Conservation (phyloP, 1,140 invertebrate genomes). For the Metopolophium dirhodum region DNA sequence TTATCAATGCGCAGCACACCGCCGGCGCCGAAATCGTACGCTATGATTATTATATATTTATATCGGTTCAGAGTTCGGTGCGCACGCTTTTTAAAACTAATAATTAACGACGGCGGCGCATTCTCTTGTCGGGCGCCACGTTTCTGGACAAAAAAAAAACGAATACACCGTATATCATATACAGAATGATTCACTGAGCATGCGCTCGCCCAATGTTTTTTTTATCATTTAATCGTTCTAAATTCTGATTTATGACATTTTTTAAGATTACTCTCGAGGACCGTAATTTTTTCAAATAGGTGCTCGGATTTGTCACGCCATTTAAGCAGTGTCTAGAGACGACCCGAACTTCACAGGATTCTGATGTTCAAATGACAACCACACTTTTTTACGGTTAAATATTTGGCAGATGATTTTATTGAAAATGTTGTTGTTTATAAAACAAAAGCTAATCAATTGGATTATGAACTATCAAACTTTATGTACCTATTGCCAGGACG, state of each 20-base stretch:
- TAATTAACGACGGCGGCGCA: background rate
- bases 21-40: background rate
- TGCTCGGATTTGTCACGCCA: too few relatives aligned
- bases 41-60: background rate
- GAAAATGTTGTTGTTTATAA: background rate
- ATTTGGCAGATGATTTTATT: background rate
- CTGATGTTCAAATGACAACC: background rate
- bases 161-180: background rate
- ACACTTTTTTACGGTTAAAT: too few relatives aligned
- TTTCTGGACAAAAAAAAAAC: constrained; percentile 5
- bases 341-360: too few relatives aligned
- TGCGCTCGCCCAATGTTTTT: background rate
- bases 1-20: background rate
- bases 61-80: background rate
- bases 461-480: background rate
- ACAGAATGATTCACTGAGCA: background rate
- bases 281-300: background rate
- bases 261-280: background rate
- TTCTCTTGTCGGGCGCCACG: background rate
- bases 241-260: background rate
- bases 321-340: background rate
- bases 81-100: background rate
- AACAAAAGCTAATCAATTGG: background rate
- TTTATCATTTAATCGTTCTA: background rate
- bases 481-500: background rate